phyloP scores from a whole-genome alignment of 37 sponge, comb jelly and placozoan genomes.

The Eunapius fragilis region DNA sequence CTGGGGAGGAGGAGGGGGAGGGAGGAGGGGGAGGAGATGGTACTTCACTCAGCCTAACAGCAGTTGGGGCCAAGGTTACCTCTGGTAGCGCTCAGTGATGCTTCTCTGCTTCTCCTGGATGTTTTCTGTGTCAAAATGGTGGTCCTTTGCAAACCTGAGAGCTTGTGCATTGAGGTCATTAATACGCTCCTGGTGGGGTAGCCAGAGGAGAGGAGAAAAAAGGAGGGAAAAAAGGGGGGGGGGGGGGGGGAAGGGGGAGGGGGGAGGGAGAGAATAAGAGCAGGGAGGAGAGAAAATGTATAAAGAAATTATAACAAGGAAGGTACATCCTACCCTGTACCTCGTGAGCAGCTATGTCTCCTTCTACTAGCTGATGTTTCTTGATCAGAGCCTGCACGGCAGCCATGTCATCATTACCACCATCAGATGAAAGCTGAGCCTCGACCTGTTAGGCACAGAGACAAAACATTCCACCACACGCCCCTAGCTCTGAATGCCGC shows the following conservation, averaged over 20 bases:
- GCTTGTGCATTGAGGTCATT: conserved; percentile 81
- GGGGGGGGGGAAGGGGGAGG: background rate
- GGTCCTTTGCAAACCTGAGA: conserved; percentile 65
- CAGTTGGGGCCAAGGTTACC: conserved; percentile 21
- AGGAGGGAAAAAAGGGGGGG: background rate
- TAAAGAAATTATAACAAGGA: background rate
- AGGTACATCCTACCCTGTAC: conserved; percentile 10
- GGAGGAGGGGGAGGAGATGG: too few relatives aligned
- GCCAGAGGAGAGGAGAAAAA: background rate
- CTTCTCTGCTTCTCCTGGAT: conserved; percentile 73
- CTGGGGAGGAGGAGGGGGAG: conserved; percentile 15
- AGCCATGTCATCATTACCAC: conserved; percentile 80
- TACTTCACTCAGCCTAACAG: too few relatives aligned
- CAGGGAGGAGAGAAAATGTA: background rate
- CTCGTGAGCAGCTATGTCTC: conserved; percentile 84
- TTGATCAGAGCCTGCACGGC: conserved; percentile 86
- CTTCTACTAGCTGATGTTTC: conserved; percentile 83
- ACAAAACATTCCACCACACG: background rate
- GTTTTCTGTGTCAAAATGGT: conserved; percentile 90
- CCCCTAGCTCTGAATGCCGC: background rate
- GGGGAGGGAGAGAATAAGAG: background rate
- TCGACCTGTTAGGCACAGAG: conserved; percentile 51
- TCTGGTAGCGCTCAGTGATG: conserved; percentile 65
- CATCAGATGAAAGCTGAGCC: conserved; percentile 76
- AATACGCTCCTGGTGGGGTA: conserved; percentile 61